Evolutionary conservation across 2,113 vertebrate species (phyloP), one percentile per base, ranked within the genome.

Genomic region (Gymnogyps californianus): DNA sequence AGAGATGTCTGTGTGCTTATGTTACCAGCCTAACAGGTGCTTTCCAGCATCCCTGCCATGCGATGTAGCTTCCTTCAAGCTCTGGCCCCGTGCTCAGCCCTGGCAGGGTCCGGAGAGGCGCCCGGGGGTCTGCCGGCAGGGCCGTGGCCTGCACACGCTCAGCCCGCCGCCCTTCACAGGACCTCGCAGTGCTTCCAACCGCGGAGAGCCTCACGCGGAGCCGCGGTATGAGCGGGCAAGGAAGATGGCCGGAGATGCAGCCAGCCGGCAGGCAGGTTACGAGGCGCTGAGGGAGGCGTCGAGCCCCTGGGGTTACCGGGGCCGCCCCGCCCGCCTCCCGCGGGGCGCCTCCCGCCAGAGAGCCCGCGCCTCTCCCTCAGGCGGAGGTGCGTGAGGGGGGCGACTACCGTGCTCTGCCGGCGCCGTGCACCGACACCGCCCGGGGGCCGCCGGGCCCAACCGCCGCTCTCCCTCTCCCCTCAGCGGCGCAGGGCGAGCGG

Each of bases 41-140:
- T 4, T 47, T 7, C 24, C 54, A 12, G 67, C 93, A 65, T 4
- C 70, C 21, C 47, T 1, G 10, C 59, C 55, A 0, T 1, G 20
- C 2, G 6, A 2, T 1, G 42, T 0, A 28, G 25, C 55, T 61
- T 3, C 49, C 67, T 16, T 3, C 8, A 0, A 6, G 21, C 6
- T 11, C 6, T 4, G 26, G 13, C 18, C 26, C 58, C 34, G 3
- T 1, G 55, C 54, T 74, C 44, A 19, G 83, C 49, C 7, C n/a
- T 0, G 49, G 16, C 32, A 16, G 19, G 26, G 16, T 0, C 22
- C 31, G 24, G 11, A 5, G 19, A 3, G 28, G 11, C 8, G 3
- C 9, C 13, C 2, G 16, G 36, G 24, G 32, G 0, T 11, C 44
- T 4, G 42, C 76, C 13, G 28, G 42, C 75, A 12, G 31, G 40